phyloP scores from a whole-genome alignment of 2,888 invertebrate genomes.

The Uropetala carovei region DNA sequence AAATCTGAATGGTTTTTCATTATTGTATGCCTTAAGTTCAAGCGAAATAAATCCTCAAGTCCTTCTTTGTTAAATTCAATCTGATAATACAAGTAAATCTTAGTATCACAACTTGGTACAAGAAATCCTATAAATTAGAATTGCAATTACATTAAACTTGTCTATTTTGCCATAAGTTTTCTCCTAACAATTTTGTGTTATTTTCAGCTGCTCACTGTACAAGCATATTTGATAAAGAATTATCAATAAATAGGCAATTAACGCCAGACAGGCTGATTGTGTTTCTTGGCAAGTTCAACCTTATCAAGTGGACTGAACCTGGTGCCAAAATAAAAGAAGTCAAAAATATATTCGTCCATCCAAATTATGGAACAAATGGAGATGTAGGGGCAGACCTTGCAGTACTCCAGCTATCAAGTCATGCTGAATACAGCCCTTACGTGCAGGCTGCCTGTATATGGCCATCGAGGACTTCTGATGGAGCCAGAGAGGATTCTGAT shows the following conservation, averaged over 20 bases:
- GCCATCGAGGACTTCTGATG: background rate
- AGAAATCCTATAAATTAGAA: no score
- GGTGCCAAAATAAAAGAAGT: slow-evolving; percentile 51
- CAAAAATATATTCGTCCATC: background rate
- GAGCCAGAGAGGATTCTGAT: slow-evolving; percentile 44
- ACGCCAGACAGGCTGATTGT: slow-evolving; percentile 41
- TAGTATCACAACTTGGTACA: no score
- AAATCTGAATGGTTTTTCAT: no score
- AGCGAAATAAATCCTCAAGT: no score
- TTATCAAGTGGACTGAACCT: slow-evolving; percentile 57
- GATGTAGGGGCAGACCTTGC: slow-evolving; percentile 69
- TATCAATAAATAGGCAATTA: no score
- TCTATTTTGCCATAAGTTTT: no score
- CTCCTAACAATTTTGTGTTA: no score
- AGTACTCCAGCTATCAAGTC: slow-evolving; percentile 67
- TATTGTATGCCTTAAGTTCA: no score
- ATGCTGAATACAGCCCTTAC: slow-evolving; percentile 67
- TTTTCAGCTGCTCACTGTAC: slow-evolving; percentile 67
- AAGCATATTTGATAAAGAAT: background rate
- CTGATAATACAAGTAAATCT: no score
- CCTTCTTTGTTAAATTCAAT: no score
- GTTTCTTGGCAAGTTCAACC: slow-evolving; percentile 65
- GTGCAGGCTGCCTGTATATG: slow-evolving; percentile 70
- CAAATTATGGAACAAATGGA: slow-evolving; percentile 65
- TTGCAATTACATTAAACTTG: no score